Percentiles rank a stretch among this genome's conserved stretches.
phyloP scores from a whole-genome alignment of 2,888 invertebrate genomes.

The Anthrax anthrax region DNA sequence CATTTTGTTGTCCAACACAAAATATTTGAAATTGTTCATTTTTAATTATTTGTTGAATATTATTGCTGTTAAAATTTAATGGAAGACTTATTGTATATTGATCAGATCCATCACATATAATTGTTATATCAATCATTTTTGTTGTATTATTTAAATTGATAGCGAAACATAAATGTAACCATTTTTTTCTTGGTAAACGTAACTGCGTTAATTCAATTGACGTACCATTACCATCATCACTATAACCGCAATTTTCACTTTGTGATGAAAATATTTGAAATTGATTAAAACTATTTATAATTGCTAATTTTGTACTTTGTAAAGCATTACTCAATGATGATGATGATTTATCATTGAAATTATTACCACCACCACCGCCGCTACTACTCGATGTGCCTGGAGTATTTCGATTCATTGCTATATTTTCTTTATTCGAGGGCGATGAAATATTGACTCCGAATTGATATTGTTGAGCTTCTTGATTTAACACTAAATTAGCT shows the following conservation, averaged over 20 bases:
- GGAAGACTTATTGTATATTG: constrained; percentile 23
- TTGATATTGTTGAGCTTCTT: constrained; percentile 1
- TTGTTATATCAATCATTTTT: constrained; percentile 21
- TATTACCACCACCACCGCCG: not conserved
- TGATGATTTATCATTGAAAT: constrained; percentile 1
- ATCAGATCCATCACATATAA: constrained; percentile 26
- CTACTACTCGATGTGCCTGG: not conserved
- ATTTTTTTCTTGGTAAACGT: constrained; percentile 24
- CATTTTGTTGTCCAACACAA: constrained; percentile 22
- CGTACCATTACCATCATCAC: constrained; percentile 15
- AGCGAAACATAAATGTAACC: constrained; percentile 30
- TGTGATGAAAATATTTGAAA: constrained; percentile 29
- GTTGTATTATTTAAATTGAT: constrained; percentile 17
- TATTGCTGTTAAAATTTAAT: constrained; percentile 16
- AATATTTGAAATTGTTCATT: constrained; percentile 26
- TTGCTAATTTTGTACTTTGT: constrained; percentile 26
- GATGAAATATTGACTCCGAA: not conserved
- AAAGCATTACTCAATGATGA: constrained; percentile 25
- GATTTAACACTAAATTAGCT: too few species aligned
- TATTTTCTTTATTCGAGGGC: constrained; percentile 7
- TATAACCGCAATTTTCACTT: constrained; percentile 7
- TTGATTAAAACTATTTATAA: constrained; percentile 27
- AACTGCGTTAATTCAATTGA: constrained; percentile 23
- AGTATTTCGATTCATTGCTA: constrained; percentile 4
- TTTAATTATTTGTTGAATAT: constrained; percentile 20